These are phyloP conservation scores for Campodea augens DNA, from an alignment of 1,140 invertebrate genomes.

Conservation along the genomic window DNA sequence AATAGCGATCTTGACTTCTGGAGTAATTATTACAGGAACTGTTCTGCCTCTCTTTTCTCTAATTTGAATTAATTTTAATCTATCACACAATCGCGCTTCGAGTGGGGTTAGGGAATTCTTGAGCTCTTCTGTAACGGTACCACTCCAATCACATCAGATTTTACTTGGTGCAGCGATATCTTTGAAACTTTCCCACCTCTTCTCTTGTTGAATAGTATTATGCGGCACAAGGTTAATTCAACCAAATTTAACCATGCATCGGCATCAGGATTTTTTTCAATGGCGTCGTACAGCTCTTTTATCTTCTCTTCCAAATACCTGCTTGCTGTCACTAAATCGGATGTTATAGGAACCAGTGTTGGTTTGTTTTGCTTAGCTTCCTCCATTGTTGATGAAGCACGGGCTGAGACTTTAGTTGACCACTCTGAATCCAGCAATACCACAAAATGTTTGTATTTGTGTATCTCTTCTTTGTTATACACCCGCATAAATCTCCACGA, in stretches of 20 bases:
- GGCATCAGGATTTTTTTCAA: background rate
- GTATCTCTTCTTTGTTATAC: background rate
- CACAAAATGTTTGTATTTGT: background rate
- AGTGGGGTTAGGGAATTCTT: background rate
- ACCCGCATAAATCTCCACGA: background rate
- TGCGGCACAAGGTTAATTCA: background rate
- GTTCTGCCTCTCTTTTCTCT: background rate
- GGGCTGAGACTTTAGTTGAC: background rate
- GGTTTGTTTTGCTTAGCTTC: background rate
- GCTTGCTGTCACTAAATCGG: background rate
- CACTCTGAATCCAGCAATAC: background rate
- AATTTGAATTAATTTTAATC: background rate
- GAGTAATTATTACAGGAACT: background rate
- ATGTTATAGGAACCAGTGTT: background rate
- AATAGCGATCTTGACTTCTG: background rate
- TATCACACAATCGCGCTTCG: background rate
- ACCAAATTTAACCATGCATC: background rate
- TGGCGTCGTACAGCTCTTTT: background rate
- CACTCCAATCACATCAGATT: background rate
- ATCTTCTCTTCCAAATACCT: background rate
- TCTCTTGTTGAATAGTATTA: background rate
- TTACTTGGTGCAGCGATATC: background rate
- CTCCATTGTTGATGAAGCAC: background rate
- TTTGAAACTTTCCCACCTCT: background rate
- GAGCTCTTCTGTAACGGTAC: background rate